Conservation (phyloP, 2,888 invertebrate species). For the Drosophila histrio region DNA sequence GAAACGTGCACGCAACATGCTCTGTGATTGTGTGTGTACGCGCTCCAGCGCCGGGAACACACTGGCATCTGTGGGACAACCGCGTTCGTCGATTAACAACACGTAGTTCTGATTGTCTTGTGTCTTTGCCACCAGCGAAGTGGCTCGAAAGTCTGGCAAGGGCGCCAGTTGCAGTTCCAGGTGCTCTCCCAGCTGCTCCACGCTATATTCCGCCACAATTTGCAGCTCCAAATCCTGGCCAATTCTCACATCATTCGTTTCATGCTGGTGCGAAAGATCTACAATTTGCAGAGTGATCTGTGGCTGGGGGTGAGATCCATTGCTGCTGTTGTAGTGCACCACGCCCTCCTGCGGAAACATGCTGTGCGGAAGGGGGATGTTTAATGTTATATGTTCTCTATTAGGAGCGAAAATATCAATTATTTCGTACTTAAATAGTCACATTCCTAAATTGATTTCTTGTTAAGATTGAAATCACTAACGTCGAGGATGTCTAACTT, state of each 20-base stretch:
- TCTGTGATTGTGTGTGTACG: constrained; percentile 76
- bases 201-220: constrained; percentile 85
- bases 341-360: constrained; percentile 84
- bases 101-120: constrained; percentile 90
- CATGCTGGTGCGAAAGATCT: constrained; percentile 86
- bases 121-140: constrained; percentile 92
- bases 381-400: too few relatives aligned
- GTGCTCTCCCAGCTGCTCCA: constrained; percentile 58
- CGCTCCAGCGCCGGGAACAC: constrained; percentile 85
- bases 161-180: constrained; percentile 82
- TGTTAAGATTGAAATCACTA: too few relatives aligned
- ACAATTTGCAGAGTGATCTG: constrained; percentile 86
- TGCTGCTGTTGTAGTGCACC: constrained; percentile 75
- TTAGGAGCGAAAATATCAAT: too few relatives aligned
- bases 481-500: too few relatives aligned
- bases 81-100: constrained; percentile 88
- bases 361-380: constrained; percentile 59
- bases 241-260: constrained; percentile 88
- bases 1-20: constrained; percentile 87
- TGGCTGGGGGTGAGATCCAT: constrained; percentile 63
- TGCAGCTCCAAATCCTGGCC: constrained; percentile 88
- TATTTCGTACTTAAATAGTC: too few relatives aligned
- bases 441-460: too few relatives aligned
- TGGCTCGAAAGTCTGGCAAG: constrained; percentile 89
- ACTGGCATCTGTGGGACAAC: constrained; percentile 90